A percentile compares a stretch with the other conserved stretches of the same genome.
Conservation (phyloP, 1,140 invertebrate species). For the Zaprionus africanus region DNA sequence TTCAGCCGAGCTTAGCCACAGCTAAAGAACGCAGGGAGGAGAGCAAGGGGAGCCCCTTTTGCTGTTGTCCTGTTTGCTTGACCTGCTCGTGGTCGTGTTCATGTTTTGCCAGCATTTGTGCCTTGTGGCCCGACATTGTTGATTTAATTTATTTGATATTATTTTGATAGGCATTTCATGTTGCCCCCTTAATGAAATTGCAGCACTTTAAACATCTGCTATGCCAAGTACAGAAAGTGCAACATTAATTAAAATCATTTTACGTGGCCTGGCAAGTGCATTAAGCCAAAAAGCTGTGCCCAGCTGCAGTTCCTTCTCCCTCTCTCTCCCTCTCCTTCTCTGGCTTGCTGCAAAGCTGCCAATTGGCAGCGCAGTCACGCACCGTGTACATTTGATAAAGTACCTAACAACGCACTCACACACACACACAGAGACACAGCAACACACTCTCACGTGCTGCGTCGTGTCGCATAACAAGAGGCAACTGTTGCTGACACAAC, state of each 20-base stretch:
- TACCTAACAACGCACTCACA: conserved; percentile 33
- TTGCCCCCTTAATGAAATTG: conserved; percentile 32
- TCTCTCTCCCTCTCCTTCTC: neutral
- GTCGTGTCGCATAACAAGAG: conserved; percentile 40
- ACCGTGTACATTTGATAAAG: conserved; percentile 33
- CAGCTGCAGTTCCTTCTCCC: neutral
- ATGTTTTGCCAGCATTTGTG: conserved; percentile 32
- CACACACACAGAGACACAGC: conserved; percentile 16
- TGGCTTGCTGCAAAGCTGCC: conserved; percentile 31
- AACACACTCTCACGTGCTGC: conserved; percentile 17
- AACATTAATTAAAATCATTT: conserved; percentile 27
- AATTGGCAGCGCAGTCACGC: conserved; percentile 48
- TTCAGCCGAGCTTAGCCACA: neutral
- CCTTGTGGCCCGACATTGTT: conserved; percentile 44
- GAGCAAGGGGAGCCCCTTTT: neutral
- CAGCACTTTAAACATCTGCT: conserved; percentile 57
- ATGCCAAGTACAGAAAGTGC: conserved; percentile 31
- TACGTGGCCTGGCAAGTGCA: conserved; percentile 11
- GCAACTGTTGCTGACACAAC: conserved; percentile 74
- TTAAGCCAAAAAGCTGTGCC: conserved; percentile 20
- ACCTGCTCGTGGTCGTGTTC: conserved; percentile 10
- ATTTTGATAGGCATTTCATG: conserved; percentile 26
- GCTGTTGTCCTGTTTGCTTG: neutral
- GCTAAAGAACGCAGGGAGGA: neutral
- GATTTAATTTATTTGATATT: conserved; percentile 53